Conservation (phyloP, 35 echinoderm and acorn worm genomes). For the Antedon bifida region DNA sequence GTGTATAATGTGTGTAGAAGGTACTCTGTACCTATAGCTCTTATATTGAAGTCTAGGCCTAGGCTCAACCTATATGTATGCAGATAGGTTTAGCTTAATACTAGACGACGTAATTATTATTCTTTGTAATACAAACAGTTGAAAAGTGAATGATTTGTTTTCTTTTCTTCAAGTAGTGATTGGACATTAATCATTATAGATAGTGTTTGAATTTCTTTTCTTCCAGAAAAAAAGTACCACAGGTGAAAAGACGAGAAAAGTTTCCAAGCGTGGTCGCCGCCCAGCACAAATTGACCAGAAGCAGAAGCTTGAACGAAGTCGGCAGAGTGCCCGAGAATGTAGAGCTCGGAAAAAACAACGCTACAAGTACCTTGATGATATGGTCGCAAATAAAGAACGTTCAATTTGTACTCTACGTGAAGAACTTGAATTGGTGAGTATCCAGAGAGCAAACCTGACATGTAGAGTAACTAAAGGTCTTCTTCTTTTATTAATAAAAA, state of each 20-base stretch:
- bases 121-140: too few relatives aligned
- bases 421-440: constrained; percentile 40
- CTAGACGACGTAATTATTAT: too few relatives aligned
- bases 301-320: constrained; percentile 71
- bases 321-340: constrained; percentile 89
- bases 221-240: background rate
- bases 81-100: too few relatives aligned
- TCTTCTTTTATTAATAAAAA: too few relatives aligned
- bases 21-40: too few relatives aligned
- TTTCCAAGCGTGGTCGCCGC: constrained; percentile 49
- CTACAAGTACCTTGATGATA: constrained; percentile 68
- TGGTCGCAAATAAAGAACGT: constrained; percentile 57
- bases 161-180: too few relatives aligned
- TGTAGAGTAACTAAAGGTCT: too few relatives aligned
- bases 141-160: too few relatives aligned
- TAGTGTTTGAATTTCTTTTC: background rate
- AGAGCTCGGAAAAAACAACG: constrained; percentile 81
- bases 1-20: too few relatives aligned
- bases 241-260: background rate
- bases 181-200: too few relatives aligned
- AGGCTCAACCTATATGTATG: background rate
- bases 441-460: too few relatives aligned
- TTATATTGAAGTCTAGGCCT: background rate
- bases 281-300: constrained; percentile 74
- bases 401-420: constrained; percentile 30